Base-by-base conservation (phyloP, 1,140 invertebrate genomes). In the Callitettix versicolor region DNA sequence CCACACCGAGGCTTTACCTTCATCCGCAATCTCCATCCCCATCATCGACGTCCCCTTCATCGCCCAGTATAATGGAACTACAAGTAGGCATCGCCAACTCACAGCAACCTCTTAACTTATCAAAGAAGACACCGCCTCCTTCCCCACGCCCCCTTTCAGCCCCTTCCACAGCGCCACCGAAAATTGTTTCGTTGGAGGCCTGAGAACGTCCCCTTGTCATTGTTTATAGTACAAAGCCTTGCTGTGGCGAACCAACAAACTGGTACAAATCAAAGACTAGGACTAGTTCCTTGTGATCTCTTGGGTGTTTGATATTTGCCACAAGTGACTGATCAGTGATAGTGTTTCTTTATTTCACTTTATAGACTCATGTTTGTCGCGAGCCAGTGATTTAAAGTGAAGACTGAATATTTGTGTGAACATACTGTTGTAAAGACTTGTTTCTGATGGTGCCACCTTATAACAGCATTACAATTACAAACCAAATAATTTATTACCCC, bases 91-190 rank as follows among this genome's bases (percentile, higher is more conserved):
- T 86, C 56, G 85, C 88, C 65, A 61, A 64, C 55, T 55, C 62
- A n/a, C 85, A 84, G 60, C 86, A 89, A 67, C 87, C 88, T 33
- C 72, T 91, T 40, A 91, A 91, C 73, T 76, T 91, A 49, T 91
- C 87, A 63, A 91, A 90, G 73, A 91, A 91, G 69, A 86, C 87
- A 56, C 85, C 87, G 56, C 85, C 85, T 61, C 85, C 87, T 58
- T 81, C 82, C 56, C 81, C 81, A 14, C 71, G 76, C 59, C 79
- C 79, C 30, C 63, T 76, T 3, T 66, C 56, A n/a, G 47, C 56
- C 4, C 57, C 59, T 33, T 53, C 71, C 11, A 20, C 33, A 46
- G 68, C 69, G 18, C 63, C 68, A 6, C 72, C 71, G 65, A 79
- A 78, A 60, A 73, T 75, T 0, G 68, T 79, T 5, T 76, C 73